Percentiles rank a stretch among this genome's conserved stretches.
These are phyloP conservation scores for Ispidina picta DNA, from an alignment of 2,797 vertebrate species.

Conservation along the genomic window DNA sequence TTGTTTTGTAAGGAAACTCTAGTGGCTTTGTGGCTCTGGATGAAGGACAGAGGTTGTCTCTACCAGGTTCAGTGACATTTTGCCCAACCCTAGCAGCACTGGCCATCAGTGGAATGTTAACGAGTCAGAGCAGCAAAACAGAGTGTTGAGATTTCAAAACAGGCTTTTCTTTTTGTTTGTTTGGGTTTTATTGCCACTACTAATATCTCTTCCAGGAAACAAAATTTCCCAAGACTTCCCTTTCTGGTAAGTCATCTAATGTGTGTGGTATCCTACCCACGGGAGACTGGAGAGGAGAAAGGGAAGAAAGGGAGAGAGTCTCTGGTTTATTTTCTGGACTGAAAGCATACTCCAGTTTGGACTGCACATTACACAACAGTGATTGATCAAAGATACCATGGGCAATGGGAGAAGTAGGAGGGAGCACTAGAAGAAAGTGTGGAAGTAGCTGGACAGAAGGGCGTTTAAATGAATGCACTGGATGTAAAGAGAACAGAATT, in stretches of 20 bases:
- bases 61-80: background rate
- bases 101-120: background rate
- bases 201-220: conserved; percentile 37
- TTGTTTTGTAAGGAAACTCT: background rate
- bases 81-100: background rate
- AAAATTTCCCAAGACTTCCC: conserved; percentile 44
- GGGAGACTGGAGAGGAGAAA: background rate
- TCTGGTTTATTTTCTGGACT: background rate
- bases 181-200: background rate
- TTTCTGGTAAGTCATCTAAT: conserved; percentile 13
- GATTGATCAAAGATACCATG: background rate
- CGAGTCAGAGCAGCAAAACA: background rate
- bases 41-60: background rate
- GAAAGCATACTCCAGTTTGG: background rate
- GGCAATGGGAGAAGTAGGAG: background rate
- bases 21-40: background rate
- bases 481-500: background rate
- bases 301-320: background rate
- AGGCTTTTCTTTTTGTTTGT: background rate
- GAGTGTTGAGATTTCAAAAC: background rate
- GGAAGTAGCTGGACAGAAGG: background rate
- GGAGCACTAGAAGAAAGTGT: background rate
- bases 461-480: background rate
- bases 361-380: background rate
- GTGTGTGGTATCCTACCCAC: conserved; percentile 3